Evolutionary conservation across 2,113 vertebrate genomes (phyloP).

Genomic region (Mandrillus leucophaeus): DNA sequence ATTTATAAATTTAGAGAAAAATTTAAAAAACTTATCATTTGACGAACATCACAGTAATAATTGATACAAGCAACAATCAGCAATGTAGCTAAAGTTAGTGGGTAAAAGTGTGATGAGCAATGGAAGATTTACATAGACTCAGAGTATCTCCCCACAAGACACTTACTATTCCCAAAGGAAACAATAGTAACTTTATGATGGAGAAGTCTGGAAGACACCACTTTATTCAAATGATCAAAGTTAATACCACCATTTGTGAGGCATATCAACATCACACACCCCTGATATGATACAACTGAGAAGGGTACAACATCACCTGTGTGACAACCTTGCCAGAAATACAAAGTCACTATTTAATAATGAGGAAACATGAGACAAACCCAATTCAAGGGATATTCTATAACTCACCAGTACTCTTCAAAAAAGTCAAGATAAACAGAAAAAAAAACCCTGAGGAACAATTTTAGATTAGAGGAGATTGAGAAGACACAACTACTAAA

Average conservation of each 20-base stretch:
- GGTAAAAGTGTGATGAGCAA: background rate
- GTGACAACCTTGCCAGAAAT: background rate
- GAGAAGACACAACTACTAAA: background rate
- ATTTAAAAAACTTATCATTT: background rate
- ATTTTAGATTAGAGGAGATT: background rate
- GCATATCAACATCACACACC: accelerated
- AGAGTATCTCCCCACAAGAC: background rate
- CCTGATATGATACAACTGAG: background rate
- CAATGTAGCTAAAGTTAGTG: background rate
- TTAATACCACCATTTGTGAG: background rate
- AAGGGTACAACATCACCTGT: too few species aligned
- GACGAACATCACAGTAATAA: background rate
- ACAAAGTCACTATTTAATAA: background rate
- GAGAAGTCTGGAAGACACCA: background rate
- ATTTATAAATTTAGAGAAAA: background rate
- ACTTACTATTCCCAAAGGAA: background rate
- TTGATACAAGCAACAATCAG: background rate
- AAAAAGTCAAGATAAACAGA: background rate
- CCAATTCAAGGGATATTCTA: background rate
- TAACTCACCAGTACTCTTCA: background rate
- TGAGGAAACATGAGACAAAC: background rate
- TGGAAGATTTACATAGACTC: background rate
- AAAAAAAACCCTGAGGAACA: background rate
- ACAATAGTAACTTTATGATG: background rate
- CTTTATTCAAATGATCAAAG: background rate